A percentile compares a stretch with the other conserved stretches of the same genome.
Conservation (phyloP, 2,888 invertebrate species). For the Stenodera caucasica region DNA sequence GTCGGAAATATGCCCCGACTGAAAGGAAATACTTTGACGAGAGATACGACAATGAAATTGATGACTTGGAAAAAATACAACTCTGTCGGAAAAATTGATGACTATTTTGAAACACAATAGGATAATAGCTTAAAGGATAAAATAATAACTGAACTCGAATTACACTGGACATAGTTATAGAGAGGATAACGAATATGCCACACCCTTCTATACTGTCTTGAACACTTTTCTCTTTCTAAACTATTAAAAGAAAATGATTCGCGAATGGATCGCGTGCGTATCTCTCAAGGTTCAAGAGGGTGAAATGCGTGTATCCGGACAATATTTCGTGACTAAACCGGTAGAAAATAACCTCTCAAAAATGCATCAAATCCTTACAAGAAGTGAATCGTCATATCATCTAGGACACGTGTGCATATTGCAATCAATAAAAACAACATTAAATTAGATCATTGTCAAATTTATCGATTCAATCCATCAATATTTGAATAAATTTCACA, state of each 20-base stretch:
- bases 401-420: slow-evolving; percentile 18
- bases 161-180: no score
- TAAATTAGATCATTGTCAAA: no score
- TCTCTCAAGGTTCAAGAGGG: not conserved
- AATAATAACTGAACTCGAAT: no score
- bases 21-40: not conserved
- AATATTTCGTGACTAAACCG: slow-evolving; percentile 12
- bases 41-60: not conserved
- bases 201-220: no score
- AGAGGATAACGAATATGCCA: no score
- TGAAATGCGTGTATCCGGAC: slow-evolving; percentile 17
- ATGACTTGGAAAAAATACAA: not conserved
- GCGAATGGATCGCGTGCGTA: slow-evolving; percentile 22
- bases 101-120: not conserved
- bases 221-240: not conserved
- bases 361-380: slow-evolving; percentile 23
- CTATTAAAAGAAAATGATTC: slow-evolving; percentile 18
- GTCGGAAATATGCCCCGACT: not conserved
- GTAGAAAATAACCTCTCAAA: slow-evolving; percentile 13
- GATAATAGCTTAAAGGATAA: no score
- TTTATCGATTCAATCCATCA: no score
- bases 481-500: no score
- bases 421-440: no score
- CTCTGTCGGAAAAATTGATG: not conserved
- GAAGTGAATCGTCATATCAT: slow-evolving; percentile 25